Conservation (phyloP, 2,888 invertebrate species). For the Eulithis testata region DNA sequence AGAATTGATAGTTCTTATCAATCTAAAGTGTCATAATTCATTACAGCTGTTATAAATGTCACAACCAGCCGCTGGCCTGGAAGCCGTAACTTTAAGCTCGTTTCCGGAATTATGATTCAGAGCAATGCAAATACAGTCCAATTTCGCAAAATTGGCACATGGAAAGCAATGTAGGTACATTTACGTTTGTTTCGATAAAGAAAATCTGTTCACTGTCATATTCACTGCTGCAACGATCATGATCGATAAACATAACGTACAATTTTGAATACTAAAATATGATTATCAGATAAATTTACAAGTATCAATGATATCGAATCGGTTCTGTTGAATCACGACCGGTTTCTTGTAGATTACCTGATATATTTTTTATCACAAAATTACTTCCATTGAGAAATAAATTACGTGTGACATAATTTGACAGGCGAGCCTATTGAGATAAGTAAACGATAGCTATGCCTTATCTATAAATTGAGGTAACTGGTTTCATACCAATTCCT, state of each 20-base stretch:
- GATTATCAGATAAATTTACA: background rate
- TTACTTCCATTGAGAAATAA: background rate
- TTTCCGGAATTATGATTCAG: constrained; percentile 52
- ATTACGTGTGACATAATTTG: background rate
- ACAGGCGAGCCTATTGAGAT: background rate
- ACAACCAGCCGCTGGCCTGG: constrained; percentile 68
- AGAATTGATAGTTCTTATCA: constrained; percentile 54
- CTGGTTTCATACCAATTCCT: too few relatives aligned
- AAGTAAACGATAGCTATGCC: background rate
- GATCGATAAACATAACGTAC: background rate
- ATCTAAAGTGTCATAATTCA: constrained; percentile 58
- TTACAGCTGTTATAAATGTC: constrained; percentile 60
- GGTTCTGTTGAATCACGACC: background rate
- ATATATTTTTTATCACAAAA: background rate
- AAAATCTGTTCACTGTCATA: constrained; percentile 15
- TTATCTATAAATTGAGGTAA: background rate
- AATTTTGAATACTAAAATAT: constrained; percentile 12
- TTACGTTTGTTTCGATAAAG: background rate
- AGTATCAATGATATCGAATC: background rate
- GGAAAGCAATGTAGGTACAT: constrained; percentile 11
- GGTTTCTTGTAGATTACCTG: background rate
- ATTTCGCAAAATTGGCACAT: constrained; percentile 59
- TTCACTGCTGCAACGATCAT: background rate
- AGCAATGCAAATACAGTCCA: constrained; percentile 31
- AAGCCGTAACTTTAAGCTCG: constrained; percentile 67